Percentiles rank a stretch among this genome's conserved stretches.
Evolutionary conservation across 1,140 invertebrate genomes (phyloP).

Genomic region (Nixonia krombeini): DNA sequence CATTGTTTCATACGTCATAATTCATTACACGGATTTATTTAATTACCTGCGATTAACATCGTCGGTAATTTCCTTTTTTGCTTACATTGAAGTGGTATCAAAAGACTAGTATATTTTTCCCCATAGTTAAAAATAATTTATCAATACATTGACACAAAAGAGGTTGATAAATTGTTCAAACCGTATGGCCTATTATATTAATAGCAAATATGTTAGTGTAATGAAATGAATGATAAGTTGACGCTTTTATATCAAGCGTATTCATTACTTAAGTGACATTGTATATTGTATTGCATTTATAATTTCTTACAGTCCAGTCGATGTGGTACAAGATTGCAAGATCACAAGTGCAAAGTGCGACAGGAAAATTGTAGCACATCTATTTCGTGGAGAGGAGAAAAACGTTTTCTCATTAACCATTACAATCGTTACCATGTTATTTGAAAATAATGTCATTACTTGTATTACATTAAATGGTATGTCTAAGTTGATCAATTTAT

Average conservation of each 20-base stretch:
- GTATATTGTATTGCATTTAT: constrained; percentile 47
- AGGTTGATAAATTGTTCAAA: neutral
- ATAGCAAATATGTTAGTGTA: constrained; percentile 44
- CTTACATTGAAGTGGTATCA: too few relatives aligned
- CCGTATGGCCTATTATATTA: constrained; percentile 47
- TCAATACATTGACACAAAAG: neutral
- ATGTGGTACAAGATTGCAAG: constrained; percentile 8
- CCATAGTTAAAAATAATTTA: neutral
- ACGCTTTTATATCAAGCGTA: constrained; percentile 26
- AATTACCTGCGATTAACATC: too few relatives aligned
- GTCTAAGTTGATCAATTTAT: constrained; percentile 60
- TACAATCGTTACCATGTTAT: constrained; percentile 25
- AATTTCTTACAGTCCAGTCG: constrained; percentile 31
- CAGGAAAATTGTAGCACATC: constrained; percentile 24
- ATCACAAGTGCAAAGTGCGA: constrained; percentile 7
- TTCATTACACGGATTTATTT: too few relatives aligned
- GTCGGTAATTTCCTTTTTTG: too few relatives aligned
- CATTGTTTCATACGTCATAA: too few relatives aligned
- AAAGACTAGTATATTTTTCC: neutral
- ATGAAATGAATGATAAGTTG: constrained; percentile 33
- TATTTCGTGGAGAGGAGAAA: constrained; percentile 38
- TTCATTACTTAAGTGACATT: constrained; percentile 35
- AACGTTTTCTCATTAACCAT: constrained; percentile 39
- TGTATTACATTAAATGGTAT: constrained; percentile 54
- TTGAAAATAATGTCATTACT: constrained; percentile 50